These are phyloP conservation scores for Nyctereutes procyonoides DNA, from an alignment of 2,113 vertebrate species.

Conservation along the genomic window DNA sequence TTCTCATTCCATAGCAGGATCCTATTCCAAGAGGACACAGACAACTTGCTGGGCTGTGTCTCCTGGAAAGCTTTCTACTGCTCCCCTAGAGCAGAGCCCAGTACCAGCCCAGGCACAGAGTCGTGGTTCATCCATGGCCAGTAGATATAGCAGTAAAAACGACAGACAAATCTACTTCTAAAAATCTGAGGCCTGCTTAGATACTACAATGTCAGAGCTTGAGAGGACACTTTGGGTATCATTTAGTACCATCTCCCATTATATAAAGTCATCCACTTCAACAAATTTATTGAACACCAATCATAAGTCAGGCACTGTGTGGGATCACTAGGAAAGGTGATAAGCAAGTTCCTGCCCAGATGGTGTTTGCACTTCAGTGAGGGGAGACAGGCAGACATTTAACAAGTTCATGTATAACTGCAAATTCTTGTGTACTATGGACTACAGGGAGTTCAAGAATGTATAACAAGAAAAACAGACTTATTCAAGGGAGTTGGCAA, in stretches of 20 bases:
- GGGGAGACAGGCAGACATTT: conserved; percentile 14
- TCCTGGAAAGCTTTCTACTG: background rate
- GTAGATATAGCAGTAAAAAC: background rate
- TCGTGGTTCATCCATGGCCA: background rate
- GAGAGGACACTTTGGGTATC: background rate
- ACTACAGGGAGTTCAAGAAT: background rate
- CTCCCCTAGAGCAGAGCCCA: background rate
- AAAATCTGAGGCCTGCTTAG: background rate
- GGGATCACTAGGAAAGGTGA: background rate
- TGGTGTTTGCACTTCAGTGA: background rate
- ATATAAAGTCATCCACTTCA: conserved; percentile 44
- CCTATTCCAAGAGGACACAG: background rate
- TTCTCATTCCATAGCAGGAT: background rate
- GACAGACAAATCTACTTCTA: background rate
- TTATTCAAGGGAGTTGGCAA: background rate
- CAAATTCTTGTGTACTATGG: background rate
- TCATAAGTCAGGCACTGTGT: background rate
- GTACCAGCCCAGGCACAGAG: background rate
- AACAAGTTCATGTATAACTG: conserved; percentile 32
- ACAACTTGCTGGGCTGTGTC: background rate
- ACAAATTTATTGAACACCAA: conserved; percentile 24
- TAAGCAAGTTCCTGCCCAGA: conserved; percentile 34
- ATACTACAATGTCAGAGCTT: background rate
- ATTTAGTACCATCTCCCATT: conserved; percentile 1
- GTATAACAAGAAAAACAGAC: background rate